phyloP scores from a whole-genome alignment of 2,113 vertebrate species.

The Calyptomena viridis region DNA sequence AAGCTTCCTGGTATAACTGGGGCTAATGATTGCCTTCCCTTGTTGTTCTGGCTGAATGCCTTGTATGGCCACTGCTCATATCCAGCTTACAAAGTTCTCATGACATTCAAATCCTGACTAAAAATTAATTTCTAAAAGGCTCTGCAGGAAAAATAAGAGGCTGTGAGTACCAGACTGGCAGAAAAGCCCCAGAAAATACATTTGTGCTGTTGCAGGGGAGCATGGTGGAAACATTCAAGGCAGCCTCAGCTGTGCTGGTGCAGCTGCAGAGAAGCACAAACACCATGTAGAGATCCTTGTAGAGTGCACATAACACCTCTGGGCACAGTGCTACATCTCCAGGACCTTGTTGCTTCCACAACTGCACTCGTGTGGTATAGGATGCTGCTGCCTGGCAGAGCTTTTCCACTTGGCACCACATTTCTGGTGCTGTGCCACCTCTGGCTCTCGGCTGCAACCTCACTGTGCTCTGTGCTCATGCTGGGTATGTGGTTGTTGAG shows the following conservation, averaged over 20 bases:
- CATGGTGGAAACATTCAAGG: background rate
- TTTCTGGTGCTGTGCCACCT: background rate
- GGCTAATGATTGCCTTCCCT: background rate
- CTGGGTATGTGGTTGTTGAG: background rate
- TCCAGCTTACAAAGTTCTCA: background rate
- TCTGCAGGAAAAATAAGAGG: background rate
- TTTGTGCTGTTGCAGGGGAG: background rate
- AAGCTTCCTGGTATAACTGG: background rate
- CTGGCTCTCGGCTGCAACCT: background rate
- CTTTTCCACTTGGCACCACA: accelerated
- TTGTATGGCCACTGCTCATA: background rate
- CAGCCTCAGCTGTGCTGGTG: background rate
- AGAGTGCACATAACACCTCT: background rate
- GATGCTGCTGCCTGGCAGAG: background rate
- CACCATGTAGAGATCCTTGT: accelerated
- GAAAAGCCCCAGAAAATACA: background rate
- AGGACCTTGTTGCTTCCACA: background rate
- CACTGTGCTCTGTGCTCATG: accelerated
- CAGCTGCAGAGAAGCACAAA: background rate
- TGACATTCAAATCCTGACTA: background rate
- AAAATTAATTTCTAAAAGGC: background rate
- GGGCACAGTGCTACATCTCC: background rate
- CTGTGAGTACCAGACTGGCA: background rate
- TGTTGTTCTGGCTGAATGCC: background rate
- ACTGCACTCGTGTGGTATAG: background rate